These are phyloP conservation scores for Hyla sarda DNA, from an alignment of 2,113 vertebrate species.

Conservation along the genomic window DNA sequence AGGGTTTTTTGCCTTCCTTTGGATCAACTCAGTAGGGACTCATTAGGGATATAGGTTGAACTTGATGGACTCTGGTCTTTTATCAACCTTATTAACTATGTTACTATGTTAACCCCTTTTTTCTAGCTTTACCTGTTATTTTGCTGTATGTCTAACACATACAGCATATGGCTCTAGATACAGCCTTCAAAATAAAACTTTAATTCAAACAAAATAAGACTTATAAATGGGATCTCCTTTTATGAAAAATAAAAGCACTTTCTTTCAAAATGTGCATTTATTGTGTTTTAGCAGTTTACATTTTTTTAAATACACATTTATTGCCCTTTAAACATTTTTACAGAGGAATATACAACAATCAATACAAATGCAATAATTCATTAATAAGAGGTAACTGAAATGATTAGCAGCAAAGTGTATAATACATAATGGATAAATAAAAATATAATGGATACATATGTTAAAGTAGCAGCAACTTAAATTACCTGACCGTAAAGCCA, in stretches of 20 bases:
- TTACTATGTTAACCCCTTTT: too few relatives aligned
- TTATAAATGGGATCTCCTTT: neutral
- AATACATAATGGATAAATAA: neutral
- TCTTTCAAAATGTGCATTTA: neutral
- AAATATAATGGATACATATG: conserved; percentile 18
- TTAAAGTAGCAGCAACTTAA: conserved; percentile 40
- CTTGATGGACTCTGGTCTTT: too few relatives aligned
- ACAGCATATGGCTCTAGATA: too few relatives aligned
- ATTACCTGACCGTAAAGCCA: conserved; percentile 21
- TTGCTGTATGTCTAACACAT: too few relatives aligned
- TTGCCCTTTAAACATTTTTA: neutral
- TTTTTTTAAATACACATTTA: neutral
- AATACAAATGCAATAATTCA: conserved; percentile 27
- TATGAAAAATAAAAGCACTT: neutral
- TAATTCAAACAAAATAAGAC: too few relatives aligned
- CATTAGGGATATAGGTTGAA: too few relatives aligned
- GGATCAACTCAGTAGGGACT: too few relatives aligned
- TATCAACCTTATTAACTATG: too few relatives aligned
- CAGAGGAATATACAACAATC: conserved; percentile 16
- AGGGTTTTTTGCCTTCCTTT: too few relatives aligned
- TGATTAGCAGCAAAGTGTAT: conserved; percentile 33
- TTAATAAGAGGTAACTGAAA: neutral
- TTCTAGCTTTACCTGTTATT: too few relatives aligned
- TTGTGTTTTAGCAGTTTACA: neutral
- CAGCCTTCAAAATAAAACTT: too few relatives aligned